Base-by-base conservation (phyloP, 2,113 vertebrate genomes). In the Brachyhypopomus occidentalis region DNA sequence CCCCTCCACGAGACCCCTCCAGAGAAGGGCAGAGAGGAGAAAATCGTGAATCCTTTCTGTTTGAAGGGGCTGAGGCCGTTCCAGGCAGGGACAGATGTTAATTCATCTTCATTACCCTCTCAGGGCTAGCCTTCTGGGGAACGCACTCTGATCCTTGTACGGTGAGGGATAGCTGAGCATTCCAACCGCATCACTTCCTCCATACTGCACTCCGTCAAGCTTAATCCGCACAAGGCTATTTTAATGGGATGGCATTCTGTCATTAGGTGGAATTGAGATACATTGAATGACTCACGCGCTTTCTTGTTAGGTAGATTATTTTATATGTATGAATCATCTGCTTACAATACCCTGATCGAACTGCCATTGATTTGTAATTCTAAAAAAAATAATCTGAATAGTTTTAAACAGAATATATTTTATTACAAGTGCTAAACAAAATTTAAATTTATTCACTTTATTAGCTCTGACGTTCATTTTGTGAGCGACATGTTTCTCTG, bases 21-120 rank as follows among this genome's bases (percentile, higher is more conserved):
- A 81, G 87, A 82, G 90, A 89, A 84, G 64, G 78, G 23, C 85
- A 78, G 83, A 85, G 72, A 75, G 81, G 30, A 86, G 84, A 84
- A 87, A 86, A 86, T 77, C 78, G 85, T 84, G 84, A 82, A 86
- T 84, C 62, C 77, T 81, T 83, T 78, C 83, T 82, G 79, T 86
- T 84, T 82, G 84, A 87, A 85, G 89, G 48, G 87, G 80, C 90
- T 78, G 75, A 76, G 62, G 48, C 34, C 36, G 20, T 72, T 82
- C 75, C 41, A 81, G 72, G 62, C 73, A 72, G 45, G 79, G 72
- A 82, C 76, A 89, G 73, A 77, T 91, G 90, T 90, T 91, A 87
- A 92, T 92, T 91, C 85, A 86, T 92, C 89, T 90, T 91, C 89
- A 91, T 92, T 92, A 89, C 84, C 77, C 88, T 80, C 79, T 84